A percentile compares a stretch with the other conserved stretches of the same genome.
Evolutionary conservation across 53 echinoderm and acorn worm genomes (phyloP).

Genomic region (Echinarachnius parma): DNA sequence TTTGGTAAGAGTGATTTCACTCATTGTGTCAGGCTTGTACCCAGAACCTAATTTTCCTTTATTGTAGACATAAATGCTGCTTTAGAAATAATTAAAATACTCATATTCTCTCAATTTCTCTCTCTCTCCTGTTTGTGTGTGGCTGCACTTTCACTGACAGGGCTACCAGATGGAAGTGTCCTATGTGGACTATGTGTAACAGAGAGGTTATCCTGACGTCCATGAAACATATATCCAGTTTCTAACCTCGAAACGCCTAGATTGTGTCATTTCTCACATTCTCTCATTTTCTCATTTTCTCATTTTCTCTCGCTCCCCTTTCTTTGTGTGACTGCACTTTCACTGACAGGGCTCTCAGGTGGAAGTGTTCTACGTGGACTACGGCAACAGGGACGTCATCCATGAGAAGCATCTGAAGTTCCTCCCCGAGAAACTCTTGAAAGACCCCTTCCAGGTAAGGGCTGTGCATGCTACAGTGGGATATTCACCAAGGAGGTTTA

Average conservation of each 20-base stretch:
- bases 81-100: too few species aligned
- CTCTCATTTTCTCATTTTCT: neutral
- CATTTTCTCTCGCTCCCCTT: too few species aligned
- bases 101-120: neutral
- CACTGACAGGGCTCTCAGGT: slow-evolving; percentile 12
- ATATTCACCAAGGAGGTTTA: too few species aligned
- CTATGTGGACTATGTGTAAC: slow-evolving; percentile 91
- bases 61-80: too few species aligned
- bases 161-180: slow-evolving; percentile 62
- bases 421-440: slow-evolving; percentile 55
- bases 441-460: slow-evolving; percentile 86
- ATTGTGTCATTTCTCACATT: neutral
- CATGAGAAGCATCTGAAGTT: slow-evolving; percentile 49
- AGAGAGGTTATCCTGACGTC: slow-evolving; percentile 24
- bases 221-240: slow-evolving; percentile 48
- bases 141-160: neutral
- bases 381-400: slow-evolving; percentile 70
- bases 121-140: too few species aligned
- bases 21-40: too few species aligned
- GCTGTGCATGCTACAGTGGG: too few species aligned
- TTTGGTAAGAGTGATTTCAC: too few species aligned
- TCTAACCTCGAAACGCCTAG: slow-evolving; percentile 52
- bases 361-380: slow-evolving; percentile 92
- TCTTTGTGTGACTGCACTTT: neutral
- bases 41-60: too few species aligned